phyloP scores from a whole-genome alignment of 2,888 invertebrate species.

The Trichogramma evanescens region DNA sequence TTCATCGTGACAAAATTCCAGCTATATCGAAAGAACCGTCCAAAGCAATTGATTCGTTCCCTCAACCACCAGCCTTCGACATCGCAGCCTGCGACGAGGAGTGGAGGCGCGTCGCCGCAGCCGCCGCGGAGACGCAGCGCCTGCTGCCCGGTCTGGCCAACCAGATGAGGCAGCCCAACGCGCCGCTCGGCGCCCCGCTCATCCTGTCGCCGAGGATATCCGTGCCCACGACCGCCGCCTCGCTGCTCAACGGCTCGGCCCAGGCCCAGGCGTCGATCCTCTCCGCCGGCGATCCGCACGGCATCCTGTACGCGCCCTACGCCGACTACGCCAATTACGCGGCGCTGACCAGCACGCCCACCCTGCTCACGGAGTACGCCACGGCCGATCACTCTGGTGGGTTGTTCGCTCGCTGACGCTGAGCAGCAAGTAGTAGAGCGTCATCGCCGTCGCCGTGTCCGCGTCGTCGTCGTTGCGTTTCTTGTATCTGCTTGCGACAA shows the following conservation, averaged over 20 bases:
- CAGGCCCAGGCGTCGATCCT: conserved; percentile 62
- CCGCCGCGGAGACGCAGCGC: conserved; percentile 73
- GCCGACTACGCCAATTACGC: conserved; percentile 88
- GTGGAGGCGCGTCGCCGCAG: conserved; percentile 77
- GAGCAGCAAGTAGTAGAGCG: conserved; percentile 43
- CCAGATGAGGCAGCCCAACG: conserved; percentile 58
- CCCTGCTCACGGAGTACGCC: conserved; percentile 77
- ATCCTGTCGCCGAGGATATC: conserved; percentile 88
- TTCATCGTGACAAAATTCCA: too few species aligned
- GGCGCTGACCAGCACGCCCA: conserved; percentile 72
- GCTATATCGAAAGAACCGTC: neutral
- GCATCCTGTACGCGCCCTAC: conserved; percentile 82
- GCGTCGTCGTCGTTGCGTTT: neutral
- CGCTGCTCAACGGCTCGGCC: conserved; percentile 54
- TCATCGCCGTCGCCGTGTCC: neutral
- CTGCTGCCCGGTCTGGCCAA: conserved; percentile 63
- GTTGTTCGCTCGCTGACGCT: conserved; percentile 78
- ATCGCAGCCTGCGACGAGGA: conserved; percentile 74
- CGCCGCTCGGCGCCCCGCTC: conserved; percentile 84
- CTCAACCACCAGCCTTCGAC: conserved; percentile 40
- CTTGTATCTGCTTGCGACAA: neutral
- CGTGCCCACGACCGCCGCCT: conserved; percentile 69
- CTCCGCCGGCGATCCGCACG: conserved; percentile 66
- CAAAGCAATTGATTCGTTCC: neutral
- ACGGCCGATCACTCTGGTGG: conserved; percentile 91